A percentile compares a stretch with the other conserved stretches of the same genome.
phyloP scores from a whole-genome alignment of 2,113 vertebrate species.

The Rhipidura dahli region DNA sequence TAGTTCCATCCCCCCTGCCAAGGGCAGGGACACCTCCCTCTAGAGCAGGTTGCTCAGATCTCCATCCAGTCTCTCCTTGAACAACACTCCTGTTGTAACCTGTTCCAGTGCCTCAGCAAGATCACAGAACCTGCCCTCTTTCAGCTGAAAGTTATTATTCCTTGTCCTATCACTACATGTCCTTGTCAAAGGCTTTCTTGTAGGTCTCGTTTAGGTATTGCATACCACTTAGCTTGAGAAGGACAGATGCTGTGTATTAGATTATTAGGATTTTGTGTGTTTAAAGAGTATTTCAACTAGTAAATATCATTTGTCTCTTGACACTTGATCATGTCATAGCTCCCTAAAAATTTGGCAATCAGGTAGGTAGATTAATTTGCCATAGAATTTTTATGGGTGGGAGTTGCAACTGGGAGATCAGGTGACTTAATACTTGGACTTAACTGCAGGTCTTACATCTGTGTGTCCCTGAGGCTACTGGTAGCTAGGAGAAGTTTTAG shows the following conservation, averaged over 20 bases:
- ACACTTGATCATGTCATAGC: neutral
- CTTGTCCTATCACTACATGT: neutral
- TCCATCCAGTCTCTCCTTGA: neutral
- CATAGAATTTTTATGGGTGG: neutral
- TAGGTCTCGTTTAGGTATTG: rapidly evolving
- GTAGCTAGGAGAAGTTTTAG: neutral
- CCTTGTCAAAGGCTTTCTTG: neutral
- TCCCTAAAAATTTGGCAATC: neutral
- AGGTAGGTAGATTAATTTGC: neutral
- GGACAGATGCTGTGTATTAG: neutral
- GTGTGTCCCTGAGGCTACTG: neutral
- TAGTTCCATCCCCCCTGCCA: neutral
- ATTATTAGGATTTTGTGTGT: rapidly evolving
- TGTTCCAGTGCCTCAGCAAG: neutral
- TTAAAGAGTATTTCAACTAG: neutral
- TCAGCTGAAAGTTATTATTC: neutral
- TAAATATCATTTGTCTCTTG: neutral
- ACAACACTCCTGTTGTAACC: neutral
- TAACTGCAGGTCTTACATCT: neutral
- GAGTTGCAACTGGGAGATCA: neutral
- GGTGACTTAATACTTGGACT: neutral
- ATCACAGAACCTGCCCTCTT: neutral
- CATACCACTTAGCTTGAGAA: neutral
- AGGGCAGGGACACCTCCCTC: neutral
- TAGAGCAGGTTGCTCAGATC: neutral